A percentile compares a stretch with the other conserved stretches of the same genome.
phyloP scores from a whole-genome alignment of 2,113 vertebrate species.

The Pyrgilauda ruficollis region DNA sequence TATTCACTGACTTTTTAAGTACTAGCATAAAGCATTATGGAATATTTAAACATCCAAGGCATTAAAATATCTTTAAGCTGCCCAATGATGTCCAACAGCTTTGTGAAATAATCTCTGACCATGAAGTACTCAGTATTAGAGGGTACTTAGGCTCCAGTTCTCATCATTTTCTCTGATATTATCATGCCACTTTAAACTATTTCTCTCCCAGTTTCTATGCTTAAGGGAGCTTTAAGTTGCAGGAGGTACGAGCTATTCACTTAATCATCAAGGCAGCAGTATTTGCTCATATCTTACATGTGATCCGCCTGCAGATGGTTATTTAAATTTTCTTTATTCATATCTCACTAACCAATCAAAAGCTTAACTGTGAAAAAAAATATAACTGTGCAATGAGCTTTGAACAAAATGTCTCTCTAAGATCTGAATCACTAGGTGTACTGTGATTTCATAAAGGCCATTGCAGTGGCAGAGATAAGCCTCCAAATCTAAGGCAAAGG shows the following conservation, averaged over 20 bases:
- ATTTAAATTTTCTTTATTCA: conserved; percentile 55
- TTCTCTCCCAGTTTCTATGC: neutral
- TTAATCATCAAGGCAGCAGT: conserved; percentile 39
- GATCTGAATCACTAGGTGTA: conserved; percentile 5
- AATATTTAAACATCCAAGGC: conserved; percentile 57
- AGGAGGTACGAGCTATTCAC: neutral
- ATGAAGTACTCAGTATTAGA: conserved; percentile 46
- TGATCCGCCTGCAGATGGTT: conserved; percentile 37
- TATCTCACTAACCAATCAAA: conserved; percentile 36
- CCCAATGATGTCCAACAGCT: neutral
- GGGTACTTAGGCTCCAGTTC: conserved; percentile 1
- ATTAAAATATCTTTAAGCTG: conserved; percentile 14
- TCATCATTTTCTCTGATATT: conserved; percentile 1
- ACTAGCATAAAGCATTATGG: neutral
- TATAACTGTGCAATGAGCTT: neutral
- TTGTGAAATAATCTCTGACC: conserved; percentile 51
- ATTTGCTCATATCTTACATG: conserved; percentile 45
- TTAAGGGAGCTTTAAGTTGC: conserved; percentile 26
- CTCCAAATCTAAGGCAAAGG: conserved; percentile 36
- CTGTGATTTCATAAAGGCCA: conserved; percentile 44
- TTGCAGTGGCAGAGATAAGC: neutral
- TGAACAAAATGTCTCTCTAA: conserved; percentile 29
- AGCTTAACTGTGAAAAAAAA: neutral
- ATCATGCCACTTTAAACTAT: conserved; percentile 25
- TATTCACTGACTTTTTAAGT: conserved; percentile 23